Percentiles rank a stretch among this genome's conserved stretches.
Evolutionary conservation across 2,113 vertebrate species (phyloP).

Genomic region (Aptenodytes patagonicus): DNA sequence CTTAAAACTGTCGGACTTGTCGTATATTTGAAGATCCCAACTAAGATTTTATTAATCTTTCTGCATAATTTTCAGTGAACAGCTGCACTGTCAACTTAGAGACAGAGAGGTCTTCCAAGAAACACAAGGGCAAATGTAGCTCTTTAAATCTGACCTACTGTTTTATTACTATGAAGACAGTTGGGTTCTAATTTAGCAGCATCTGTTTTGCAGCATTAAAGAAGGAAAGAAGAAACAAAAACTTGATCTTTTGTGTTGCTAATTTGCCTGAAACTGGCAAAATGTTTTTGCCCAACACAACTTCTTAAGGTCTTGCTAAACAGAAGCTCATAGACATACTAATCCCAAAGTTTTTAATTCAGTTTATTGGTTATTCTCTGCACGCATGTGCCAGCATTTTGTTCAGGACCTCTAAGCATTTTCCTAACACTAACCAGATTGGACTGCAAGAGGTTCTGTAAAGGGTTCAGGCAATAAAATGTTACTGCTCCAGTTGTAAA

Average conservation of each 20-base stretch:
- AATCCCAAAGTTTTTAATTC: background rate
- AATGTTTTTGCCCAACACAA: background rate
- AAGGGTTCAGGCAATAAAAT: background rate
- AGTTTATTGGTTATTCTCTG: background rate
- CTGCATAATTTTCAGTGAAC: constrained; percentile 62
- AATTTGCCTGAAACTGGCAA: background rate
- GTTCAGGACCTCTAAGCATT: background rate
- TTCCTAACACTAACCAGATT: background rate
- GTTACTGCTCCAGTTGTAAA: background rate
- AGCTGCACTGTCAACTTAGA: constrained; percentile 72
- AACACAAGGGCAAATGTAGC: constrained; percentile 47
- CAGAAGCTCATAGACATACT: background rate
- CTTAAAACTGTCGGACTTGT: background rate
- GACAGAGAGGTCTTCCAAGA: constrained; percentile 72
- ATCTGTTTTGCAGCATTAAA: background rate
- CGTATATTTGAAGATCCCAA: background rate
- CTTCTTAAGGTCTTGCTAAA: background rate
- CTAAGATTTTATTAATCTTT: constrained; percentile 44
- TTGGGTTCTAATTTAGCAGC: constrained; percentile 15
- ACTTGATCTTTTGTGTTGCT: background rate
- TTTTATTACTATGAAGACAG: constrained; percentile 20
- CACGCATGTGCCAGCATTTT: fast-evolving
- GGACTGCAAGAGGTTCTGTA: background rate
- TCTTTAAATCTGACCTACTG: constrained; percentile 48
- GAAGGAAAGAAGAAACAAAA: background rate